phyloP scores from a whole-genome alignment of 2,888 invertebrate species.

The Conus canariensis region DNA sequence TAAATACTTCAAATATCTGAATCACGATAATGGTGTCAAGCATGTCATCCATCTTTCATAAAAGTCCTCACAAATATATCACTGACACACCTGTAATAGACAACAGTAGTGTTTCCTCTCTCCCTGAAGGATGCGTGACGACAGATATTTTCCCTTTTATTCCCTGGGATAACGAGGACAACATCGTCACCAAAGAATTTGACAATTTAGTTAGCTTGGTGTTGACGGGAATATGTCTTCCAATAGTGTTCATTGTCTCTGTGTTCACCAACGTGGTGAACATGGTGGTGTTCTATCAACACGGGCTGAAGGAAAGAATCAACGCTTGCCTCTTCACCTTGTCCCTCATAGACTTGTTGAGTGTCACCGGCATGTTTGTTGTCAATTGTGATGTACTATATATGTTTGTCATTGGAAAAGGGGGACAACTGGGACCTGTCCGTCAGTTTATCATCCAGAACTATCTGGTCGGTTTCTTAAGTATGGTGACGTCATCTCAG shows the following conservation, averaged over 20 bases:
- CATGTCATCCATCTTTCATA: too few species aligned
- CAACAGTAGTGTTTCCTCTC: not conserved
- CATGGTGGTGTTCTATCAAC: slow-evolving; percentile 20
- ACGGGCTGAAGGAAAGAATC: slow-evolving; percentile 19
- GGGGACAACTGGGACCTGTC: not conserved
- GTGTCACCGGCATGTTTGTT: not conserved
- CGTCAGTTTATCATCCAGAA: not conserved
- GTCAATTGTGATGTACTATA: not conserved
- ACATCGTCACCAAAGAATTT: not conserved
- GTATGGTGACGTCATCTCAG: not conserved
- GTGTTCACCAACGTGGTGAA: not conserved
- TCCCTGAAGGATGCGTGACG: slow-evolving; percentile 5
- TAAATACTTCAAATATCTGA: too few species aligned
- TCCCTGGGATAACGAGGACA: slow-evolving; percentile 13
- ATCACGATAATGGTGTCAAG: too few species aligned
- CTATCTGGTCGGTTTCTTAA: not conserved
- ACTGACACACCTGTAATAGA: not conserved
- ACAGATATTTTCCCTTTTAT: not conserved
- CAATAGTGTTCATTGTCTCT: not conserved
- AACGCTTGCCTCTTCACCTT: slow-evolving; percentile 20
- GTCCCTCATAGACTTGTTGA: not conserved
- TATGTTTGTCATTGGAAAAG: not conserved
- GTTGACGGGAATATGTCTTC: not conserved
- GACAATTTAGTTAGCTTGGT: not conserved
- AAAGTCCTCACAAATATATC: too few species aligned